Evolutionary conservation across 2,797 vertebrate species (phyloP).

Genomic region (Pipistrellus kuhlii): DNA sequence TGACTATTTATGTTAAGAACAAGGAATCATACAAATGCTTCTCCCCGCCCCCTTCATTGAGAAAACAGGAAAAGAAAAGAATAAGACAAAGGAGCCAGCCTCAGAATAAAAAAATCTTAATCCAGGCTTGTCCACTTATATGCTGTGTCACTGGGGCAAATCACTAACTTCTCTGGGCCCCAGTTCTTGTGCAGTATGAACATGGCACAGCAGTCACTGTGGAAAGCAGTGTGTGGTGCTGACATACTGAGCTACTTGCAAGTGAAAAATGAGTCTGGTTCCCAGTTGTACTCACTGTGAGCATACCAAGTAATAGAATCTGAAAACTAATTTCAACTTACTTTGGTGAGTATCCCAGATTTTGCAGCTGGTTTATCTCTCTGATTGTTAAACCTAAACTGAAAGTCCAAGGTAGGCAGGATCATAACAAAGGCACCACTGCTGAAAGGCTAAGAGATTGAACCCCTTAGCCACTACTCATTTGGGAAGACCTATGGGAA

Average conservation of each 20-base stretch:
- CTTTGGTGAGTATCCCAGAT: background rate
- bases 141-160: background rate
- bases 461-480: background rate
- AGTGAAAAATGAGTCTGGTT: background rate
- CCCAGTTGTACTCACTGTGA: background rate
- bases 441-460: background rate
- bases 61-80: background rate
- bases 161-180: background rate
- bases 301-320: background rate
- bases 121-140: background rate
- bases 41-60: background rate
- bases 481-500: background rate
- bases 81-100: background rate
- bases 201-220: background rate
- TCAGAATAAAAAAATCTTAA: slow-evolving; percentile 8
- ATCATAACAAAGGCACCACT: background rate
- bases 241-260: background rate
- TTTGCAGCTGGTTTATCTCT: slow-evolving; percentile 39
- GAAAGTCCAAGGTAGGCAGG: background rate
- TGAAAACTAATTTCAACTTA: background rate
- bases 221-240: background rate
- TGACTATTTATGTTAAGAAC: slow-evolving; percentile 67
- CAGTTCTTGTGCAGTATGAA: background rate
- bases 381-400: background rate
- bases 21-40: slow-evolving; percentile 58